Base-by-base conservation (phyloP, 2,797 vertebrate genomes). In the Lithobates pipiens region DNA sequence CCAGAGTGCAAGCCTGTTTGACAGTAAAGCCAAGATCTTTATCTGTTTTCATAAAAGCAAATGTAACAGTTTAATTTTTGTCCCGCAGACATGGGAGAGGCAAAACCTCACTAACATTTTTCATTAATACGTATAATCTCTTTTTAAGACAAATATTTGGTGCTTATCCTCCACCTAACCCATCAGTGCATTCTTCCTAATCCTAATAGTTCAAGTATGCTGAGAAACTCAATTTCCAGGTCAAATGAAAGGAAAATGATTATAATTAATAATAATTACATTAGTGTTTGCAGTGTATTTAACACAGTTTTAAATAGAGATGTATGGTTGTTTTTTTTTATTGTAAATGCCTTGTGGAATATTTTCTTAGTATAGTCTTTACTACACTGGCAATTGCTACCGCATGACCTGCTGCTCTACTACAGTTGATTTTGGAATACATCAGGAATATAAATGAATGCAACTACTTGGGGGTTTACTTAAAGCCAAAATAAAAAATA, bases 231-330 rank as follows among this genome's bases (percentile, higher is more conserved):
- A 18, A 18, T 65, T 77, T 77, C 57, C 61, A 27, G 23, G 77
- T 70, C 1, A 44, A 80, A 27, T 80, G 46, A n/a, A 80, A 80
- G 65, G 42, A 70, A 70, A 80, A 69, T 80, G 32, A 54, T 80
- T 50, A 70, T 70, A 80, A 80, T 70, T 80, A n/a, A 54, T 80
- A 34, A 70, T 70, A 80, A 80, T 70, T 80, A n/a, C 27, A 34
- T 50, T 69, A 80, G 46, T 70, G 42, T 70, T 50, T 70, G 50
- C 69, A 42, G 11, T 50, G 21, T 63, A 46, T 80, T 54, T 80
- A 54, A 29, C 44, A 25, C 5, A 10, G n/a, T 23, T 46, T 42
- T 65, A 77, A n/a, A 65, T 13, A 44, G 34, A 39, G 15, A 70
- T 54, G 27, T 3, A 34, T 34, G 34, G 34, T 34, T 34, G 5